Base-by-base conservation (phyloP, 1,140 invertebrate species). In the Ctenoplectra terminalis region DNA sequence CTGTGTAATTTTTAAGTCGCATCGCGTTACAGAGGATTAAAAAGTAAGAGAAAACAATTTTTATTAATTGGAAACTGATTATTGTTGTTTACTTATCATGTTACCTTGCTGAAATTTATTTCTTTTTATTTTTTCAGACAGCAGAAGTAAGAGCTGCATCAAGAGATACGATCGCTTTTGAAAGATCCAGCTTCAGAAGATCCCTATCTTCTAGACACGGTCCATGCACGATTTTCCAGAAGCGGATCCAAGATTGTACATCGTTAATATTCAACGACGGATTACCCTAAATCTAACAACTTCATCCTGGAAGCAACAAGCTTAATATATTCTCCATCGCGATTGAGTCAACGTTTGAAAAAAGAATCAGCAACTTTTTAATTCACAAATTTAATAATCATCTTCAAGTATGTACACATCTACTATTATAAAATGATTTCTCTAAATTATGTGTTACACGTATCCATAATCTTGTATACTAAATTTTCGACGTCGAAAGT, bases 211-310 rank as follows among this genome's bases (percentile, higher is more conserved):
- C 20, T 31, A n/a, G 48, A 78, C 61, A 26, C n/a, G 17, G 37
- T 71, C 29, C 23, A 13, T 17, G 15, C 13, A 72, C 11, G 48
- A 58, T 58, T 46, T 82, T 72, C 37, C 7, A 7, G 72, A 72
- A 60, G 43, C 37, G 43, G n/a, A 54, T 70, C 48, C 31, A 26
- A n/a, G 20, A 58, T 20, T 46, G 23, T 26, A 40, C 9, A 29
- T 61, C 29, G 31, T 83, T 76, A 34, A 64, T 82, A 82, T 84
- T 82, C 82, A 75, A 67, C 54, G 2, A 46, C 34, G 46, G 70
- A 84, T 82, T 69, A 70, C 29, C 13, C 23, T 23, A 31, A 50
- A 11, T 17, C 6, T n/a, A 37, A 29, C 7, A 54, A 48, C 2
- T 8, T 54, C 23, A 17, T 23, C 15, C 6, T 40, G 31, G 23